Evolutionary conservation across 2,888 invertebrate species (phyloP).

Genomic region (Dinocampus coccinellae): DNA sequence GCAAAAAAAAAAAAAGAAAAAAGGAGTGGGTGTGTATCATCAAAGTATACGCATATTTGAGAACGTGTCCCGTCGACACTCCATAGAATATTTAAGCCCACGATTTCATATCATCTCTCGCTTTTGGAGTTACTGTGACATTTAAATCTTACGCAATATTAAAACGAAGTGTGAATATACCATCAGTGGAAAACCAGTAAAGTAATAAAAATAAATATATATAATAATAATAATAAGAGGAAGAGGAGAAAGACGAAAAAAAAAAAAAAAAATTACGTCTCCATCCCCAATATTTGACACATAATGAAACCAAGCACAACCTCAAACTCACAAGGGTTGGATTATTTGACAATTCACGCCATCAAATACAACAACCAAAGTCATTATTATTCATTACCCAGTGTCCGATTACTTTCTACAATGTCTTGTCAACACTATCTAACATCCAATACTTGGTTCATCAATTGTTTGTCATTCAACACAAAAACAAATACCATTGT

Average conservation of each 20-base stretch:
- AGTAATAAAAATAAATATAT: slow-evolving; percentile 40
- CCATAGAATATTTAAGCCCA: slow-evolving; percentile 69
- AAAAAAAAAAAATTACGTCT: slow-evolving; percentile 53
- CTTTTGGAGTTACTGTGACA: slow-evolving; percentile 44
- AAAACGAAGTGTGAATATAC: slow-evolving; percentile 52
- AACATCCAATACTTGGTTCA: neutral
- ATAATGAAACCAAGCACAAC: slow-evolving; percentile 53
- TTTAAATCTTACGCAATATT: slow-evolving; percentile 52
- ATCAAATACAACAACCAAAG: slow-evolving; percentile 52
- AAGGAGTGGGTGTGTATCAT: too few species aligned
- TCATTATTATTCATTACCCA: slow-evolving; percentile 67
- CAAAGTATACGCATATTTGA: too few species aligned
- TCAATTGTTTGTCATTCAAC: too few species aligned
- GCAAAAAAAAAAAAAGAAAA: too few species aligned
- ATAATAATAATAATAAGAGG: slow-evolving; percentile 32
- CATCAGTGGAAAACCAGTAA: slow-evolving; percentile 5
- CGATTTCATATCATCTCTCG: slow-evolving; percentile 65
- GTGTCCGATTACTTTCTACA: slow-evolving; percentile 46
- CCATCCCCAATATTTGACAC: slow-evolving; percentile 58
- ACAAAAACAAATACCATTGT: too few species aligned
- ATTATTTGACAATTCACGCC: slow-evolving; percentile 21
- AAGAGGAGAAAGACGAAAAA: slow-evolving; percentile 44
- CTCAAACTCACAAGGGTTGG: slow-evolving; percentile 22
- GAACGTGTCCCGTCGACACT: slow-evolving; percentile 53
- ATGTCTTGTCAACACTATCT: slow-evolving; percentile 5